These are phyloP conservation scores for Ranitomeya variabilis DNA, from an alignment of 2,113 vertebrate genomes.

Conservation along the genomic window DNA sequence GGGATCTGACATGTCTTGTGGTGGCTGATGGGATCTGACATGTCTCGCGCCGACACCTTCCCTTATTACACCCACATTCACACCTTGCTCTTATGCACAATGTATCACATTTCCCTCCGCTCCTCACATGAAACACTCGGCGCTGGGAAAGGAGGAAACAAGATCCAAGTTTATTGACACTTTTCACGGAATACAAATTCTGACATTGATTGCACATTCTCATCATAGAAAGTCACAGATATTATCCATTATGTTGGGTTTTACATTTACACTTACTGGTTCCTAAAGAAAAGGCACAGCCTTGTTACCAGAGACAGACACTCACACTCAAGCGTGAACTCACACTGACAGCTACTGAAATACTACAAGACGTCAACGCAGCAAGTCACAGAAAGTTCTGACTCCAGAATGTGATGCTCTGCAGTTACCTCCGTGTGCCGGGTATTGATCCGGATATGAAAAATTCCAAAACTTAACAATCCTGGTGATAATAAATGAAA, in stretches of 20 bases:
- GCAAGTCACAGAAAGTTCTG: neutral
- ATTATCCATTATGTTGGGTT: constrained; percentile 15
- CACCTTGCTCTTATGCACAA: too few relatives aligned
- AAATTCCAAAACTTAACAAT: neutral
- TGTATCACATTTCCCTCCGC: neutral
- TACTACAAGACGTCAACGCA: neutral
- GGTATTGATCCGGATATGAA: neutral
- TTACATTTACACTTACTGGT: constrained; percentile 39
- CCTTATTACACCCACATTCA: too few relatives aligned
- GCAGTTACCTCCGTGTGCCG: neutral
- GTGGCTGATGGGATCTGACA: too few relatives aligned
- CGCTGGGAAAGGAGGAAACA: constrained; percentile 15
- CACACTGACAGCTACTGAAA: constrained; percentile 5
- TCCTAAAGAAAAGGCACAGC: constrained; percentile 53
- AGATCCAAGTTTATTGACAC: constrained; percentile 52
- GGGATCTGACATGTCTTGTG: too few relatives aligned
- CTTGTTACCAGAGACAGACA: constrained; percentile 33
- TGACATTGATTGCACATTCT: constrained; percentile 54
- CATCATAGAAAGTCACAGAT: constrained; percentile 51
- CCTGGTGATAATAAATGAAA: neutral
- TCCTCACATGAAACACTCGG: neutral
- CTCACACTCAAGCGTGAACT: constrained; percentile 22
- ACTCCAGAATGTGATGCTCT: constrained; percentile 6
- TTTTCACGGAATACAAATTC: constrained; percentile 55
- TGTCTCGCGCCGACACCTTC: too few relatives aligned